Conservation (phyloP, 2,888 invertebrate genomes). For the Mesorhabditis spiculigera region DNA sequence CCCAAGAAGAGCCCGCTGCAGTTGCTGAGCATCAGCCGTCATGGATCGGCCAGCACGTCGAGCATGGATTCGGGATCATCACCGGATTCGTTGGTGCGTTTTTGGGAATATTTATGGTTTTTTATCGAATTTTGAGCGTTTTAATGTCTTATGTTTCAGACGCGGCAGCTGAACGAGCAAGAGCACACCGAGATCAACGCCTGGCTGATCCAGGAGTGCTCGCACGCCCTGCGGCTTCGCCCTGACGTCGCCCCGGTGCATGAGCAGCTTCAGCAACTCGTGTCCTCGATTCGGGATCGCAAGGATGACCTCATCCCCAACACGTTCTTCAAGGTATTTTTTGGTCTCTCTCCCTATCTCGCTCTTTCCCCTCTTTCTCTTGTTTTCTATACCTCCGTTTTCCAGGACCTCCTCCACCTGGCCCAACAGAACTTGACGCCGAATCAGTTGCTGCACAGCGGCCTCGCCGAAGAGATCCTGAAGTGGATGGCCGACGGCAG, state of each 20-base stretch:
- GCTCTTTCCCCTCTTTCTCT: too few relatives aligned
- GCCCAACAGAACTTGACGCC: constrained; percentile 1
- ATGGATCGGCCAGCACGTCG: neutral
- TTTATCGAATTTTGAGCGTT: too few relatives aligned
- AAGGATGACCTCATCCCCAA: neutral
- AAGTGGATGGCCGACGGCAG: neutral
- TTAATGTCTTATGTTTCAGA: too few relatives aligned
- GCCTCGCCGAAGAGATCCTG: neutral
- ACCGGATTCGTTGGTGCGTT: too few relatives aligned
- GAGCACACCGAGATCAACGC: neutral
- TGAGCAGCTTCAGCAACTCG: neutral
- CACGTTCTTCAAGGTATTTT: too few relatives aligned
- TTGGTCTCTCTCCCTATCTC: too few relatives aligned
- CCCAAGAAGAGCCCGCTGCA: neutral
- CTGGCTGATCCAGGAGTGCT: neutral
- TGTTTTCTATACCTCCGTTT: neutral
- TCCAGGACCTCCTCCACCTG: neutral
- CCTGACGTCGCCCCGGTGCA: neutral
- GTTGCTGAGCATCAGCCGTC: neutral
- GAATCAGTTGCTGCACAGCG: neutral
- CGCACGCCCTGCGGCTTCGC: neutral
- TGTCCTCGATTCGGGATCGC: neutral
- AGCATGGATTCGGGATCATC: too few relatives aligned
- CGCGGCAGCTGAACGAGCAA: neutral
- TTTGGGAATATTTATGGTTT: too few relatives aligned